Percentiles rank a stretch among this genome's conserved stretches.
Conservation (phyloP, 1,140 invertebrate genomes). For the Trissolcus basalis region DNA sequence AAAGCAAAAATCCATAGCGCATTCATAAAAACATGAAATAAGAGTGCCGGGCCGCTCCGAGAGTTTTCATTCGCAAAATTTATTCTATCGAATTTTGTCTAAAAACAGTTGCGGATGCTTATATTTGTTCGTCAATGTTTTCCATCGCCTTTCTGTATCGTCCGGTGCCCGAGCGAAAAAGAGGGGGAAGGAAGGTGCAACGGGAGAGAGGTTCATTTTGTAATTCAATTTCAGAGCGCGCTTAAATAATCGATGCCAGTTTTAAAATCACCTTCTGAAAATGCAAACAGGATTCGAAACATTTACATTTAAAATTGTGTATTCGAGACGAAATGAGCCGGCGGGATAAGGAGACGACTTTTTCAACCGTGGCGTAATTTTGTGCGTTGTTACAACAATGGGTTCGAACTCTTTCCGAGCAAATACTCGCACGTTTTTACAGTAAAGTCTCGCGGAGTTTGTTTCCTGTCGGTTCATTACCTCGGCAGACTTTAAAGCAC, state of each 20-base stretch:
- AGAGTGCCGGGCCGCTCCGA: not conserved
- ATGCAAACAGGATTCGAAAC: too few relatives aligned
- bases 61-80: not conserved
- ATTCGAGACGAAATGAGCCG: too few relatives aligned
- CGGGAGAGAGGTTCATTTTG: too few relatives aligned
- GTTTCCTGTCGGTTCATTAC: constrained; percentile 44
- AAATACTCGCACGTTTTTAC: constrained; percentile 30
- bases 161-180: too few relatives aligned
- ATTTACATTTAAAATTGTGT: too few relatives aligned
- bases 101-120: too few relatives aligned
- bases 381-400: constrained; percentile 16
- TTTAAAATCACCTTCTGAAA: too few relatives aligned
- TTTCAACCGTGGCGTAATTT: constrained; percentile 7
- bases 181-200: too few relatives aligned
- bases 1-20: constrained; percentile 5
- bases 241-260: too few relatives aligned
- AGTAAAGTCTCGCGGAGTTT: constrained; percentile 23
- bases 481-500: constrained; percentile 16
- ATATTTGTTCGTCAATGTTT: too few relatives aligned
- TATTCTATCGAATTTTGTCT: not conserved
- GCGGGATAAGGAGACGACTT: not conserved
- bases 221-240: too few relatives aligned
- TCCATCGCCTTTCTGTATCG: too few relatives aligned
- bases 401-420: constrained; percentile 15
- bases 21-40: constrained; percentile 41